Evolutionary conservation across 2,797 vertebrate genomes (phyloP).

Genomic region (Apogon talboti): DNA sequence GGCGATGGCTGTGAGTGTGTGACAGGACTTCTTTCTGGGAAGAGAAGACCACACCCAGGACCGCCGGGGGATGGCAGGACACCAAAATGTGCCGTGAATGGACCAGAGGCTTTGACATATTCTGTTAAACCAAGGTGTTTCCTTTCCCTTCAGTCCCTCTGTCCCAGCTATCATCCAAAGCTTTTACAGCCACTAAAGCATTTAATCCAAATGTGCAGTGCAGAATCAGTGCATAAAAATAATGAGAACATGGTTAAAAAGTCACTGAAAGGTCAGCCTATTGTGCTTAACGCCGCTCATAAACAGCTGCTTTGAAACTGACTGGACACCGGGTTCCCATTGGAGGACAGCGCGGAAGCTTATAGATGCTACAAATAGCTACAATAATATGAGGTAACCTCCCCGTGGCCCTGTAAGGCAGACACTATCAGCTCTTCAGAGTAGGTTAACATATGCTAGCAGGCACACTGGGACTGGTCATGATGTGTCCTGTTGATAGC

Average conservation of each 20-base stretch:
- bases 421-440: slow-evolving; percentile 46
- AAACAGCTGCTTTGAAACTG: slow-evolving; percentile 67
- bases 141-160: slow-evolving; percentile 50
- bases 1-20: slow-evolving; percentile 36
- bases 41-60: slow-evolving; percentile 70
- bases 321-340: slow-evolving; percentile 47
- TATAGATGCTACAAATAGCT: slow-evolving; percentile 73
- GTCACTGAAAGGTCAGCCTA: slow-evolving; percentile 56
- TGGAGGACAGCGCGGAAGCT: slow-evolving; percentile 40
- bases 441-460: slow-evolving; percentile 51
- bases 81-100: slow-evolving; percentile 51
- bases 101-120: slow-evolving; percentile 22
- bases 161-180: slow-evolving; percentile 33
- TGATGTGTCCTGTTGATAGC: slow-evolving; percentile 55
- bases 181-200: slow-evolving; percentile 40
- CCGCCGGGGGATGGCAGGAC: slow-evolving; percentile 49
- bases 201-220: slow-evolving; percentile 46
- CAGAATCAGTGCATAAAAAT: slow-evolving; percentile 40
- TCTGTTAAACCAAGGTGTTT: slow-evolving; percentile 51
- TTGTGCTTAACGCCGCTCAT: slow-evolving; percentile 49
- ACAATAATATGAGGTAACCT: slow-evolving; percentile 67
- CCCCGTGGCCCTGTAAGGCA: slow-evolving; percentile 52
- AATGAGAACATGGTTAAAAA: slow-evolving; percentile 35
- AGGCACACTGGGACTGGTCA: slow-evolving; percentile 48
- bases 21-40: slow-evolving; percentile 65